These are phyloP conservation scores for Protobothrops mucrosquamatus DNA, from an alignment of 2,113 vertebrate species.

Conservation along the genomic window DNA sequence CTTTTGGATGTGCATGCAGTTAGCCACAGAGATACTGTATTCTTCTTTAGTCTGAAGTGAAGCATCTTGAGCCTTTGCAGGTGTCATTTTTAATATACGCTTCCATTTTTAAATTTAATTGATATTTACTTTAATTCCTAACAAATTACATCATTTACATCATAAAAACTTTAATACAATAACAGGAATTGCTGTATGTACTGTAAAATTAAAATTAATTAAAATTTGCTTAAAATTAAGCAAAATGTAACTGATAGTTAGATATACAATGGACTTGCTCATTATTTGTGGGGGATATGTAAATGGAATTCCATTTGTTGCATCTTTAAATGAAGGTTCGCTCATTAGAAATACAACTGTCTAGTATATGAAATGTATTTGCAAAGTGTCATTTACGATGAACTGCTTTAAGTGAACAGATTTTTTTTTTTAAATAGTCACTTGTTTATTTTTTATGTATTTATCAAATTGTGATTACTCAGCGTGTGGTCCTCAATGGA, in stretches of 20 bases:
- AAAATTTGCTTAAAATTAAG: background rate
- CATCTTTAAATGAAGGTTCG: background rate
- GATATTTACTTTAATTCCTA: background rate
- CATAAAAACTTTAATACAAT: background rate
- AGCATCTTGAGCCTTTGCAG: background rate
- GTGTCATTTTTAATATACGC: background rate
- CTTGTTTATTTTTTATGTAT: background rate
- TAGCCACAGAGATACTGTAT: background rate
- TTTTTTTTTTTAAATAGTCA: background rate
- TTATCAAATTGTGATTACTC: background rate
- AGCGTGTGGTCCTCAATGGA: no score
- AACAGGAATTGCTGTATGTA: background rate
- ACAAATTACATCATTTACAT: background rate
- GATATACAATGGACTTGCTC: background rate
- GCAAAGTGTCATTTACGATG: background rate
- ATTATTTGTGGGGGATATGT: background rate
- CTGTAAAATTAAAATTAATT: background rate
- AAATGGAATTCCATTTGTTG: background rate
- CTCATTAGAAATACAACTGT: background rate
- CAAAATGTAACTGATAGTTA: background rate
- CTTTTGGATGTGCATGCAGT: background rate
- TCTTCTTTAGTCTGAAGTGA: background rate
- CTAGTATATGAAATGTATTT: background rate
- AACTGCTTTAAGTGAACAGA: background rate
- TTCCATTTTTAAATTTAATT: background rate